Evolutionary conservation across 1,140 invertebrate species (phyloP).

Genomic region (Conus betulinus): DNA sequence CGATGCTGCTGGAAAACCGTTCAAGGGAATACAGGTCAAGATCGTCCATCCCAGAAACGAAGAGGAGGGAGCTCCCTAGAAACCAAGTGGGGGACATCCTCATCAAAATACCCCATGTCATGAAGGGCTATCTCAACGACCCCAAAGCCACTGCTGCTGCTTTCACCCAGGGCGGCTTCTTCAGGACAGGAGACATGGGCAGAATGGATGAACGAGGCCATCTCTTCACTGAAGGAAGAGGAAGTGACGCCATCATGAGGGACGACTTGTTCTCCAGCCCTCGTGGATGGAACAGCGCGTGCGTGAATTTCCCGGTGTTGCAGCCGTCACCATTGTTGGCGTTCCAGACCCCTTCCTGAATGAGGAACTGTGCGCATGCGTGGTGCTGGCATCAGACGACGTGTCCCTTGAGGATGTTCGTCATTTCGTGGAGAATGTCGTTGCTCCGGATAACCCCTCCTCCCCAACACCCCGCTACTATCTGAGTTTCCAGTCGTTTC

Average conservation of each 20-base stretch:
- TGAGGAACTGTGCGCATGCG: conserved; percentile 25
- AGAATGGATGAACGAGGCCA: conserved; percentile 1
- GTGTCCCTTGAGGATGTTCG: not conserved
- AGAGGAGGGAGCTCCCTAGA: not conserved
- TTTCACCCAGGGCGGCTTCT: conserved; percentile 16
- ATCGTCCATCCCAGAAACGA: not conserved
- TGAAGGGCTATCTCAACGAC: conserved; percentile 18
- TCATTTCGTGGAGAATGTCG: conserved; percentile 4
- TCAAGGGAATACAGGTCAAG: not conserved
- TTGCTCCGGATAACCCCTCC: not conserved
- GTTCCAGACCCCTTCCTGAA: conserved; percentile 12
- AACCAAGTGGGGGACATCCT: not conserved
- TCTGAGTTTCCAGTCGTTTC: conserved; percentile 10
- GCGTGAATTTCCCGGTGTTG: not conserved
- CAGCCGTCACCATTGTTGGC: not conserved
- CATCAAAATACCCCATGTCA: not conserved
- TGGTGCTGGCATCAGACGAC: conserved; percentile 16
- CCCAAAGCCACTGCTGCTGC: conserved; percentile 2
- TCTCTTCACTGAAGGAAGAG: conserved; percentile 13
- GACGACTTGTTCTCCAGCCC: conserved; percentile 12
- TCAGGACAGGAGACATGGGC: conserved; percentile 27
- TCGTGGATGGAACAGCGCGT: conserved; percentile 1
- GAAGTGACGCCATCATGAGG: conserved; percentile 15
- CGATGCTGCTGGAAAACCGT: not conserved
- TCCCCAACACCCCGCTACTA: not conserved